Conservation (phyloP, 53 echinoderm and acorn worm genomes). For the Mesocentrotus franciscanus region DNA sequence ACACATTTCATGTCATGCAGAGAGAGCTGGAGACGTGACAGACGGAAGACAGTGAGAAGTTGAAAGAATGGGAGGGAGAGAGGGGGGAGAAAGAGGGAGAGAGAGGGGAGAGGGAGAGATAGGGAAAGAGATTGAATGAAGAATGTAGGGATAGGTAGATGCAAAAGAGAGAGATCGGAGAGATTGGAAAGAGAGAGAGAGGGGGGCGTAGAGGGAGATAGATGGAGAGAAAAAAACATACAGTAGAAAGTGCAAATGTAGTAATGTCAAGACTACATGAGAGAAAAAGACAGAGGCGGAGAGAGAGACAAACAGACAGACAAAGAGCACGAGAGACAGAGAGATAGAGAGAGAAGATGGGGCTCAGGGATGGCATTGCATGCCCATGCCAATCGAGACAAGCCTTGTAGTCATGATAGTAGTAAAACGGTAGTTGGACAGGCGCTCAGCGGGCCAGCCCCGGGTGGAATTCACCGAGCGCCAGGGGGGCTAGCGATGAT, state of each 20-base stretch:
- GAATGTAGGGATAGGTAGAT: too few species aligned
- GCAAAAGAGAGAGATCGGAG: too few species aligned
- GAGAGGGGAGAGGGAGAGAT: background rate
- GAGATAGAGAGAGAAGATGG: too few species aligned
- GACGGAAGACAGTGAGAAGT: background rate
- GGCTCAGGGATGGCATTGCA: background rate
- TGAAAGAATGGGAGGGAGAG: background rate
- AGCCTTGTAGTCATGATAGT: background rate
- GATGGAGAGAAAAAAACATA: too few species aligned
- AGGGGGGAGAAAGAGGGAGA: background rate
- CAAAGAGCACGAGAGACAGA: too few species aligned
- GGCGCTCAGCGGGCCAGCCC: constrained; percentile 30
- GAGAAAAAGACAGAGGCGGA: too few species aligned
- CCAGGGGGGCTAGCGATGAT: background rate
- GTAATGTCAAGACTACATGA: background rate
- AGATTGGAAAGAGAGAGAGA: too few species aligned
- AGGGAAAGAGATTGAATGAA: too few species aligned
- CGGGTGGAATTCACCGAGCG: background rate
- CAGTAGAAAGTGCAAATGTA: too few species aligned
- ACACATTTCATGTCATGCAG: background rate
- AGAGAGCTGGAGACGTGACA: background rate
- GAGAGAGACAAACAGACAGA: too few species aligned
- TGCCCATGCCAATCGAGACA: background rate
- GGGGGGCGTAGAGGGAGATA: too few species aligned
- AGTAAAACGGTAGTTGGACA: constrained; percentile 42